Conservation (phyloP, 64 coral and sea anemone species). For the Dendronephthya gigantea region DNA sequence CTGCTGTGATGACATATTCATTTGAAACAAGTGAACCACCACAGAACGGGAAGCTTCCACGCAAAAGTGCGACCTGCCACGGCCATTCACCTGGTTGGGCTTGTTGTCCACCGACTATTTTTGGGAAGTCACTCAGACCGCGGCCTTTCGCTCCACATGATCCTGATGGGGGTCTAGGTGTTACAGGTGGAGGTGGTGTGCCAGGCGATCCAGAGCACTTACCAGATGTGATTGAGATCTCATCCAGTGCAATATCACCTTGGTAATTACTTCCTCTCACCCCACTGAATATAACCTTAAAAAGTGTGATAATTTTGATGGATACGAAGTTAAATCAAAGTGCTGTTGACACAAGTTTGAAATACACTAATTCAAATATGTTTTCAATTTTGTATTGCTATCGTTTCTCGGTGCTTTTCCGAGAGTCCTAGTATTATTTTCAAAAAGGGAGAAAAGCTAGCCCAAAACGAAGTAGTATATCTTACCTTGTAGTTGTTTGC, state of each 20-base stretch:
- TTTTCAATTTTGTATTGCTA: too few species aligned
- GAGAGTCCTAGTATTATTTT: too few species aligned
- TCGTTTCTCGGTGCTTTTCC: too few species aligned
- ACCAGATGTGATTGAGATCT: background rate
- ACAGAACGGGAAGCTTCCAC: background rate
- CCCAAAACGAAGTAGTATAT: background rate
- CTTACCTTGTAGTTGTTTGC: slow-evolving; percentile 20
- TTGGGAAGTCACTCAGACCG: background rate
- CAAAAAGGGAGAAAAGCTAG: too few species aligned
- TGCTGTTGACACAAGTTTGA: too few species aligned
- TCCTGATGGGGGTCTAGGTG: background rate
- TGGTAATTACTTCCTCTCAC: background rate
- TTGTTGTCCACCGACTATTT: background rate
- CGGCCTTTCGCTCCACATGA: background rate
- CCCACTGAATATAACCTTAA: background rate
- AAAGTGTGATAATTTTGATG: background rate
- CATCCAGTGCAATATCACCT: background rate
- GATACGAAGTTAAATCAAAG: too few species aligned
- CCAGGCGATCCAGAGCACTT: background rate
- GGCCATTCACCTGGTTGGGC: background rate
- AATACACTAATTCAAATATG: too few species aligned
- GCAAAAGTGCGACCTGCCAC: background rate
- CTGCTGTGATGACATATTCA: background rate
- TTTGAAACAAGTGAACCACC: background rate
- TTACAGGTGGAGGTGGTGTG: background rate